Conservation (phyloP, 2,888 invertebrate species). For the Entomobrya proxima region DNA sequence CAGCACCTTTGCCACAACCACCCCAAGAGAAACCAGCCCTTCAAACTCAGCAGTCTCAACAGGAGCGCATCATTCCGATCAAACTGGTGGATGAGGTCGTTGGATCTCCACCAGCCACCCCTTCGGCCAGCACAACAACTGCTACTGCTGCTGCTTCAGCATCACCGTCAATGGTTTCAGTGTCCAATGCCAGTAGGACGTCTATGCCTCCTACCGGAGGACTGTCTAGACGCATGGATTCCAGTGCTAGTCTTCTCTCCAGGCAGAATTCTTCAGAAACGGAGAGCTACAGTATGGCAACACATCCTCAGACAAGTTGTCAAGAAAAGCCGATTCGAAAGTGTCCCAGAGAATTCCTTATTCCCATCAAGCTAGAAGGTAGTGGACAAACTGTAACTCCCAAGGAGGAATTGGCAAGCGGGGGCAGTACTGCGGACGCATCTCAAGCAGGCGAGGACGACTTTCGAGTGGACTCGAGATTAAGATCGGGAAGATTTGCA, state of each 20-base stretch:
- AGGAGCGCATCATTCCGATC: constrained; percentile 85
- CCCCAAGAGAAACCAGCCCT: constrained; percentile 18
- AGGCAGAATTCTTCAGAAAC: constrained; percentile 86
- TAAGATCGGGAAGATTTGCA: constrained; percentile 77
- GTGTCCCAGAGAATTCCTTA: constrained; percentile 92
- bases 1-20: too few relatives aligned
- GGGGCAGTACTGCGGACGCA: constrained; percentile 52
- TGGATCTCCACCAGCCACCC: neutral
- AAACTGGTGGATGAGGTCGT: constrained; percentile 77
- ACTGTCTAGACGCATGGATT: constrained; percentile 57
- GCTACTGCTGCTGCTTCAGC: neutral
- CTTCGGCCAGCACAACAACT: constrained; percentile 4
- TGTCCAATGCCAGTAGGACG: constrained; percentile 8
- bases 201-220: constrained; percentile 33
- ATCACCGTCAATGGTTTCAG: constrained; percentile 40
- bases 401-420: constrained; percentile 74
- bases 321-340: constrained; percentile 86
- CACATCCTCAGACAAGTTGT: constrained; percentile 70
- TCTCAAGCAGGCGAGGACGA: constrained; percentile 70
- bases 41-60: constrained; percentile 73
- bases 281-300: constrained; percentile 78
- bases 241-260: constrained; percentile 77
- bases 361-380: constrained; percentile 91
- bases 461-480: constrained; percentile 80
- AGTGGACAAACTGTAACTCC: constrained; percentile 91